phyloP scores from a whole-genome alignment of 1,140 invertebrate species.

The Papilio aristodemus region DNA sequence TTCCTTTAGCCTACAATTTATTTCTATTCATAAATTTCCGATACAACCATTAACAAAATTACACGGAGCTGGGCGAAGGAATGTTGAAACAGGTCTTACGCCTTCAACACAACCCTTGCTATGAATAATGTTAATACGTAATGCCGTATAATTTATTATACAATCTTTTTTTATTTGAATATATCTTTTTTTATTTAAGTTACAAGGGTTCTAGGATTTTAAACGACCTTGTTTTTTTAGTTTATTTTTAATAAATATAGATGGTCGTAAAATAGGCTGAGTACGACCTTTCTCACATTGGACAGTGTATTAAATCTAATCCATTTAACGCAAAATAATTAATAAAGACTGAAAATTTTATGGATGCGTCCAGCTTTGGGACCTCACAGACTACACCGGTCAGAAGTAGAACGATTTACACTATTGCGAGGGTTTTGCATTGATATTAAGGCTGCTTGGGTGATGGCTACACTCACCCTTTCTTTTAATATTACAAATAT shows the following conservation, averaged over 20 bases:
- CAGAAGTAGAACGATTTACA: no score
- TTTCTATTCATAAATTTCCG: constrained; percentile 21
- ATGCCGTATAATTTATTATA: constrained; percentile 8
- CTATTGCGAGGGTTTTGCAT: no score
- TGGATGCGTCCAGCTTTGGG: no score
- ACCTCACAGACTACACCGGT: no score
- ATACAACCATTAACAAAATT: constrained; percentile 24
- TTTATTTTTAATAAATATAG: neutral
- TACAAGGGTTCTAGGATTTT: neutral
- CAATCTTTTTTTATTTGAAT: constrained; percentile 1
- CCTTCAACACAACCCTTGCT: neutral
- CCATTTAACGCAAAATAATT: no score
- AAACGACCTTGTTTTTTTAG: neutral
- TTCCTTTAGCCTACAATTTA: constrained; percentile 22
- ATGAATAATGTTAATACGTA: constrained; percentile 13
- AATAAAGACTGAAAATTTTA: no score
- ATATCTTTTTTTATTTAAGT: constrained; percentile 13
- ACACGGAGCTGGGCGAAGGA: constrained; percentile 19
- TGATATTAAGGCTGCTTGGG: no score
- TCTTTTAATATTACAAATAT: no score
- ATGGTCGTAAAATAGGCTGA: no score
- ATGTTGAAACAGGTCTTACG: constrained; percentile 18
- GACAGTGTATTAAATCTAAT: no score
- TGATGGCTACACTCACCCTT: no score
- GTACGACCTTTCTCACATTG: no score